These are phyloP conservation scores for Chionis minor DNA, from an alignment of 2,113 vertebrate genomes.

Conservation along the genomic window DNA sequence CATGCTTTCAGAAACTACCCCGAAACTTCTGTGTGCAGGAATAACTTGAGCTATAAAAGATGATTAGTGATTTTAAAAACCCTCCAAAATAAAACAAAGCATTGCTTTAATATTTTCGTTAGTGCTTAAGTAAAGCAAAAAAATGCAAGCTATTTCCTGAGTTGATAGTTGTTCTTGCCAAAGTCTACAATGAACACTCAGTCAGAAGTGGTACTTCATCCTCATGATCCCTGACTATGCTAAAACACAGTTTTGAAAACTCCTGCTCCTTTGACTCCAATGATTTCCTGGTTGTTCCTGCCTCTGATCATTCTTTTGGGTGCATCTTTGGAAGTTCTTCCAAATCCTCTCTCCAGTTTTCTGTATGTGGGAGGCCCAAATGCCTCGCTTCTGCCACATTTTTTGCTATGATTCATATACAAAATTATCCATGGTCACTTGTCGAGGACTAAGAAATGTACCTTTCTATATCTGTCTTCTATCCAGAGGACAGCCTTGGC, in stretches of 20 bases:
- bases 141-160: constrained; percentile 31
- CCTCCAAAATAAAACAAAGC: background rate
- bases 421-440: background rate
- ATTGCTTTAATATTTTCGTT: constrained; percentile 17
- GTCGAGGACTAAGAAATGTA: background rate
- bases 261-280: background rate
- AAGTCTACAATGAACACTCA: background rate
- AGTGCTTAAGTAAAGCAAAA: constrained; percentile 13
- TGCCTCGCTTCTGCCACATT: background rate
- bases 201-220: background rate
- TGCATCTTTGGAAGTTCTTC: background rate
- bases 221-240: background rate
- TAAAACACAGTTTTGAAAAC: background rate
- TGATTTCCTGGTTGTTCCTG: background rate
- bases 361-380: background rate
- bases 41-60: background rate
- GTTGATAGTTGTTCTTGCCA: background rate
- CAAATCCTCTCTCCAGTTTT: background rate
- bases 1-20: background rate
- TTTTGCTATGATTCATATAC: background rate
- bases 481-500: background rate
- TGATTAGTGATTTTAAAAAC: background rate
- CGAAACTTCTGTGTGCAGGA: background rate
- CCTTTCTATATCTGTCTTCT: background rate
- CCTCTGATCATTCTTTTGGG: background rate